Percentiles rank a stretch among this genome's conserved stretches.
These are phyloP conservation scores for Osmerus mordax DNA, from an alignment of 2,113 vertebrate species.

Conservation along the genomic window DNA sequence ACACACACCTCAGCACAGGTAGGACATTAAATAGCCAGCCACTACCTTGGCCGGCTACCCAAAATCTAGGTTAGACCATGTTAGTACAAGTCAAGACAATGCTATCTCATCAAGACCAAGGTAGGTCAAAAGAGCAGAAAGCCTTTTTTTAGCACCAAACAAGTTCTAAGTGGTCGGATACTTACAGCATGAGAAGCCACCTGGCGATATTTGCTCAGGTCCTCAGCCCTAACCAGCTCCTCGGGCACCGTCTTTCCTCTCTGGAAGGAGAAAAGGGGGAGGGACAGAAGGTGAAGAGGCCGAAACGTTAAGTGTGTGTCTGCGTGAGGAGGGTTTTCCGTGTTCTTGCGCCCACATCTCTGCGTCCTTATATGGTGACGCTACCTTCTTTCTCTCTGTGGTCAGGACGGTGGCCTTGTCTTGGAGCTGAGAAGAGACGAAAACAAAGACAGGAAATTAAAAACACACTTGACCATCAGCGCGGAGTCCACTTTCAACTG, in stretches of 20 bases:
- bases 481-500: background rate
- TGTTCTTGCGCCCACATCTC: background rate
- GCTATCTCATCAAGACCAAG: too few relatives aligned
- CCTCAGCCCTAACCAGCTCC: constrained; percentile 92
- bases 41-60: too few relatives aligned
- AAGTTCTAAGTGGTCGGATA: constrained; percentile 19
- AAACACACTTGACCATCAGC: background rate
- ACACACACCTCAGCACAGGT: background rate
- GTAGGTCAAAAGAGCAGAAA: too few relatives aligned
- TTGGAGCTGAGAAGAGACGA: constrained; percentile 81
- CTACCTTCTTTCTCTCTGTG: constrained; percentile 97
- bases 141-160: too few relatives aligned
- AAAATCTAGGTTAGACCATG: too few relatives aligned
- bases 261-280: constrained; percentile 59
- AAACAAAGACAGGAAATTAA: too few relatives aligned
- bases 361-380: background rate
- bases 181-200: constrained; percentile 93
- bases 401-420: constrained; percentile 98
- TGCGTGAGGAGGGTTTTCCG: background rate
- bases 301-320: background rate
- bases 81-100: too few relatives aligned
- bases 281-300: background rate
- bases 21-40: too few relatives aligned
- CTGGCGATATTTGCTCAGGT: constrained; percentile 95
- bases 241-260: constrained; percentile 96